These are phyloP conservation scores for Coenonympha glycerion DNA, from an alignment of 2,888 invertebrate genomes.

Conservation along the genomic window DNA sequence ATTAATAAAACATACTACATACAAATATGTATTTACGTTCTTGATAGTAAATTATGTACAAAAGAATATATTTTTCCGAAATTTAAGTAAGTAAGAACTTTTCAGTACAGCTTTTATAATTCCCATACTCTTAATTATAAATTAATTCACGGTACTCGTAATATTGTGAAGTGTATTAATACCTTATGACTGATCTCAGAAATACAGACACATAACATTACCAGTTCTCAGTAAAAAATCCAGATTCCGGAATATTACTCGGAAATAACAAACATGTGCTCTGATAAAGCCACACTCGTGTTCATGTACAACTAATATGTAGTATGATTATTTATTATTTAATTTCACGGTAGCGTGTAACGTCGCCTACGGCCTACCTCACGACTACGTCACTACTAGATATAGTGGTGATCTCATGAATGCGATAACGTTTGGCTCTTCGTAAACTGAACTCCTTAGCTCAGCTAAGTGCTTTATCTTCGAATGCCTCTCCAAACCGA, in stretches of 20 bases:
- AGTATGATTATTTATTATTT: slow-evolving; percentile 13
- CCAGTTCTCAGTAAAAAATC: not conserved
- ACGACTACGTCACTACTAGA: slow-evolving; percentile 58
- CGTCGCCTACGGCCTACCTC: slow-evolving; percentile 28
- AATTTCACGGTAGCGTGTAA: slow-evolving; percentile 21
- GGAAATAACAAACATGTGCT: not conserved
- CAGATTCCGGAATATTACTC: not conserved
- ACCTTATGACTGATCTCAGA: no score
- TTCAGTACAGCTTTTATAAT: no score
- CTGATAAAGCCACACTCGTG: not conserved
- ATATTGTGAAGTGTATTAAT: no score
- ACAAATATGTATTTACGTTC: no score
- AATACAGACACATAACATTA: no score
- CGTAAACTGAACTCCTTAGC: slow-evolving; percentile 31
- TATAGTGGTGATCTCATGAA: slow-evolving; percentile 71
- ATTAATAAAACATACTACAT: no score
- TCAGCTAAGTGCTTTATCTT: slow-evolving; percentile 14
- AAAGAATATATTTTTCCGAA: no score
- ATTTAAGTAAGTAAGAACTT: no score
- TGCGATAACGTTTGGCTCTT: slow-evolving; percentile 34
- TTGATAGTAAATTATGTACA: no score
- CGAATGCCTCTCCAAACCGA: slow-evolving; percentile 17
- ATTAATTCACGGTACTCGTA: no score
- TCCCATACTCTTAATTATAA: no score
- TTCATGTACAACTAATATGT: no score